These are phyloP conservation scores for Drosophila pruinosa DNA, from an alignment of 1,140 invertebrate species.

Conservation along the genomic window DNA sequence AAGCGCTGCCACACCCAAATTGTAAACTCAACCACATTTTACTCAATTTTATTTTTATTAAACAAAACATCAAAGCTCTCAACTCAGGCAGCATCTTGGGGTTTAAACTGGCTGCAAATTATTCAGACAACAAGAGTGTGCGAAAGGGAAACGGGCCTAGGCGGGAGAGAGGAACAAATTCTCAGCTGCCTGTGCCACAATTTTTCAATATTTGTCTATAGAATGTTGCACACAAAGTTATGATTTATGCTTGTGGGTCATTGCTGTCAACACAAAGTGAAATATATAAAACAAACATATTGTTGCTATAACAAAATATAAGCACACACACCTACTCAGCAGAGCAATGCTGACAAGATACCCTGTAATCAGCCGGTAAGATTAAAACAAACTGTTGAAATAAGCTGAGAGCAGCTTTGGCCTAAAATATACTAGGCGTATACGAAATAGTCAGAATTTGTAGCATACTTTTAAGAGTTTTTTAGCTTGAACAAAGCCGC, in stretches of 20 bases:
- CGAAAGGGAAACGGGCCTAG: not conserved
- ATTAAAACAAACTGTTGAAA: no score
- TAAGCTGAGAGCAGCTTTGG: not conserved
- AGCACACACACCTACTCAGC: not conserved
- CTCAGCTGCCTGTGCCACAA: constrained; percentile 14
- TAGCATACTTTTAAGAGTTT: constrained; percentile 14
- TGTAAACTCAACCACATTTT: constrained; percentile 9
- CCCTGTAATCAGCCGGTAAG: not conserved
- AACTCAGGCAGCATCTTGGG: constrained; percentile 18
- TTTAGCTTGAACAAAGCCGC: not conserved
- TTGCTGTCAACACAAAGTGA: constrained; percentile 77
- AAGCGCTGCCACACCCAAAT: not conserved
- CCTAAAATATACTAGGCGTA: not conserved
- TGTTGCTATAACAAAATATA: constrained; percentile 46
- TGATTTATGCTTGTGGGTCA: constrained; percentile 80
- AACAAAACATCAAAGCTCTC: constrained; percentile 29
- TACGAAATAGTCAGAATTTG: constrained; percentile 3
- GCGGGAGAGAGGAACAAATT: not conserved
- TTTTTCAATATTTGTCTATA: constrained; percentile 43
- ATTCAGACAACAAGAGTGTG: not conserved
- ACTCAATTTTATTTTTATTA: constrained; percentile 35
- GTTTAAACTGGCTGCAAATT: constrained; percentile 10
- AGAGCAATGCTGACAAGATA: not conserved
- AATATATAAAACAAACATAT: constrained; percentile 75
- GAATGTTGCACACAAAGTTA: constrained; percentile 57